Evolutionary conservation across 2,113 vertebrate species (phyloP), one percentile per base, ranked within the genome.

Genomic region (Hydropotes inermis): DNA sequence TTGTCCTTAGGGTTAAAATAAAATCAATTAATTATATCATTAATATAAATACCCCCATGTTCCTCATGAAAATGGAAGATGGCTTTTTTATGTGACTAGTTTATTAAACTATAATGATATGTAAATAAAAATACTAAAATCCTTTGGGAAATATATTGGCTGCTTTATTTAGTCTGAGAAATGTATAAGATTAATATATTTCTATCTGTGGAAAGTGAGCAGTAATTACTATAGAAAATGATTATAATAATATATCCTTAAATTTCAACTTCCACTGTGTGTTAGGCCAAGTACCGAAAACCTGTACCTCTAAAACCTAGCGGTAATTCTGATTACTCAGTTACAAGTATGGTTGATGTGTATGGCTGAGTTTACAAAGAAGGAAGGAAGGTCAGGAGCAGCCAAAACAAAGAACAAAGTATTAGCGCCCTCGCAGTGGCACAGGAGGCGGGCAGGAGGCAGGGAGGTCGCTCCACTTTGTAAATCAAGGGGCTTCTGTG

Each of bases 381-480:
- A 39, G 33, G 67, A 50, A 25, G 12, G 1, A 43, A 23, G 2
- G 9, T 16, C 2, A n/a, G 3, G 19, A 57, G 25, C 16, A 39
- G 23, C 13, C 27, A 21, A n/a, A 78, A 87, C 8, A 14, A 17
- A 30, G 36, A 67, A 5, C 27, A 55, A 11, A n/a, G 14, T 45
- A 33, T 30, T 1, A 10, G 14, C 0, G 3, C 12, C 6, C 47
- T 11, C 0, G 1, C 21, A 11, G 39, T 43, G 28, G 11, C n/a
- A 27, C 1, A 4, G 27, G 25, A 30, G 3, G 28, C 0, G 0
- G 5, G 7, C 9, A 3, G 36, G 36, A 74, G n/a, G 21, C 6
- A 13, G 25, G 21, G 19, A 28, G 2, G 3, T 28, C n/a, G 9
- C 39, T 50, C 2, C 1, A 70, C 8, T 45, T 45, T 39, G 7